A percentile compares a stretch with the other conserved stretches of the same genome.
Evolutionary conservation across 2,888 invertebrate genomes (phyloP).

Genomic region (Drosophila trichaetosa): DNA sequence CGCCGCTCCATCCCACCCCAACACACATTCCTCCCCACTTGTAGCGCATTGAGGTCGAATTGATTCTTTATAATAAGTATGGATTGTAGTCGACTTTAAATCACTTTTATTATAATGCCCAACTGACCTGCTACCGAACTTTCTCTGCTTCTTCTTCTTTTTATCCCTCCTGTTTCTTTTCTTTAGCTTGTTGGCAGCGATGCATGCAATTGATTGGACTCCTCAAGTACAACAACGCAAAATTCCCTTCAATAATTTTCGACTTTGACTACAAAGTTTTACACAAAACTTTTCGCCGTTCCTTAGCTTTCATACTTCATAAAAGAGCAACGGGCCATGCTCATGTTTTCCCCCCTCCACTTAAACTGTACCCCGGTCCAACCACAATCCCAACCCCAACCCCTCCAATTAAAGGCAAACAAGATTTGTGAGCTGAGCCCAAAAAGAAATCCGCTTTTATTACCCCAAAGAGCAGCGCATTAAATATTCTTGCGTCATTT

Average conservation of each 20-base stretch:
- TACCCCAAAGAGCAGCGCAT: slow-evolving; percentile 62
- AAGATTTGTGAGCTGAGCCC: slow-evolving; percentile 65
- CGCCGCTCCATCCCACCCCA: background rate
- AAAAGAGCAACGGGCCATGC: slow-evolving; percentile 47
- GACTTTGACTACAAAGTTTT: slow-evolving; percentile 52
- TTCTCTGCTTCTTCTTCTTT: background rate
- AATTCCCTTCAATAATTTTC: slow-evolving; percentile 58
- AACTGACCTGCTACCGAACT: slow-evolving; percentile 32
- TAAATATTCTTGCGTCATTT: slow-evolving; percentile 78
- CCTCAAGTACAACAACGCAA: slow-evolving; percentile 50
- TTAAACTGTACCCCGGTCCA: background rate
- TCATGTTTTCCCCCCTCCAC: slow-evolving; percentile 20
- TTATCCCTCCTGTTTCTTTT: background rate
- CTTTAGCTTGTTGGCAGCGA: slow-evolving; percentile 26
- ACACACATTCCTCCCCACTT: slow-evolving; percentile 4
- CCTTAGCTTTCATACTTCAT: slow-evolving; percentile 50
- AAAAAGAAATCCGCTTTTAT: slow-evolving; percentile 71
- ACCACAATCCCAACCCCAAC: background rate
- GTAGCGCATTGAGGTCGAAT: slow-evolving; percentile 59
- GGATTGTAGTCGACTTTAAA: slow-evolving; percentile 63
- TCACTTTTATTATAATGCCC: slow-evolving; percentile 64
- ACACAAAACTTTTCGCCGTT: slow-evolving; percentile 28
- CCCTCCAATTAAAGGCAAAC: slow-evolving; percentile 57
- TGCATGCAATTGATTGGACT: slow-evolving; percentile 75
- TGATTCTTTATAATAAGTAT: slow-evolving; percentile 68